These are phyloP conservation scores for Thalassoma bifasciatum DNA, from an alignment of 2,113 vertebrate genomes.

Conservation along the genomic window DNA sequence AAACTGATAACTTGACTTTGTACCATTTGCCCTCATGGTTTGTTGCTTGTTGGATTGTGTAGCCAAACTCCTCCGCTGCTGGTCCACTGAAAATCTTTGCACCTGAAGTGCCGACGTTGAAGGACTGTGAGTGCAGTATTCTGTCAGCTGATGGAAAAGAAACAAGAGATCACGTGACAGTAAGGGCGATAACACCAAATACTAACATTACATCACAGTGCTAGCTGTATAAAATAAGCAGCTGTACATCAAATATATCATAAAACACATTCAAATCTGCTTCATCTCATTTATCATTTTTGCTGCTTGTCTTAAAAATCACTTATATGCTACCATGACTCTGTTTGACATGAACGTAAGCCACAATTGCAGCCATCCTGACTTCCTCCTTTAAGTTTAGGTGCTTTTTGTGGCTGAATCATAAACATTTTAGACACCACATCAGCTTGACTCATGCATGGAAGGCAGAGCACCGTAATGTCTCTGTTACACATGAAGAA, in stretches of 20 bases:
- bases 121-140: constrained; percentile 81
- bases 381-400: constrained; percentile 11
- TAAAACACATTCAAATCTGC: too few species aligned
- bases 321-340: neutral
- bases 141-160: constrained; percentile 61
- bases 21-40: constrained; percentile 91
- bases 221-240: neutral
- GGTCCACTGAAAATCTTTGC: constrained; percentile 89
- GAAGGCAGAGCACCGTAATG: neutral
- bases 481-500: neutral
- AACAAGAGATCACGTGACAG: constrained; percentile 3
- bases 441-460: constrained; percentile 26
- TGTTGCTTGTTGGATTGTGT: constrained; percentile 87
- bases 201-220: neutral
- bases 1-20: neutral
- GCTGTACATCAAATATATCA: neutral
- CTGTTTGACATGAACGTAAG: neutral
- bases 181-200: neutral
- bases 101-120: constrained; percentile 88
- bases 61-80: constrained; percentile 89
- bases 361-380: neutral
- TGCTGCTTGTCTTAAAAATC: neutral
- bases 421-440: neutral
- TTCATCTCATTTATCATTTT: neutral
- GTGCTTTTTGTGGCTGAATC: constrained; percentile 22